Base-by-base conservation (phyloP, 2,888 invertebrate genomes). In the Periphyllus acericola region DNA sequence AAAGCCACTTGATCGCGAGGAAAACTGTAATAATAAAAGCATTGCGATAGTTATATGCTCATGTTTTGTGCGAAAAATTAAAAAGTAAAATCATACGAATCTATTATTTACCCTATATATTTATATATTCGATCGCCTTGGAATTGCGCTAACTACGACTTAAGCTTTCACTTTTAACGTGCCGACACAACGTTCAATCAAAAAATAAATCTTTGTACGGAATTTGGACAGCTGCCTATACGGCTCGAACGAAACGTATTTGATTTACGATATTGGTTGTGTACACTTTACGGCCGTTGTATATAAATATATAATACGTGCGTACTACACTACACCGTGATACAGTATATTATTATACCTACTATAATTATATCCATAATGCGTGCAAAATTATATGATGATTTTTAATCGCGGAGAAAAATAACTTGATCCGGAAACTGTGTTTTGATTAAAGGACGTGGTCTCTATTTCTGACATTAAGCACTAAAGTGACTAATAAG, bases 171-270 rank as follows among this genome's bases (percentile, higher is more conserved):
- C 76, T 85, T 78, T 85, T 34, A 52, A 68, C n/a, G 25, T 78
- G 36, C 32, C 29, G 60, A 21, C n/a, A 1, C 40, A 74, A 34
- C n/a, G n/a, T n/a, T 32, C 75, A 75, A 83, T 75, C 83, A 14
- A 85, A 85, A 76, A 78, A 68, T 84, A 85, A 76, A 78, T 46
- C 46, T 78, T 17, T 3, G 25, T 68, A 76, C 17, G 52, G n/a
- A 68, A 76, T 84, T 85, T 85, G 84, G 84, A 46, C 52, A 11
- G 32, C n/a, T 85, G 84, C 84, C 84, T 85, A 71, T 14, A 14
- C 25, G 32, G 71, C 82, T 71, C 25, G 71, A 82, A 82, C 82
- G 71, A 52, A 71, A 82, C 71, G 21, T 71, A 32, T 71, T 52
- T 21, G 82, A 81, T 68, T 83, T 36, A 74, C 55, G n/a, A 14